A percentile compares a stretch with the other conserved stretches of the same genome.
Evolutionary conservation across 2,888 invertebrate genomes (phyloP).

Genomic region (Ophioninae sp.): DNA sequence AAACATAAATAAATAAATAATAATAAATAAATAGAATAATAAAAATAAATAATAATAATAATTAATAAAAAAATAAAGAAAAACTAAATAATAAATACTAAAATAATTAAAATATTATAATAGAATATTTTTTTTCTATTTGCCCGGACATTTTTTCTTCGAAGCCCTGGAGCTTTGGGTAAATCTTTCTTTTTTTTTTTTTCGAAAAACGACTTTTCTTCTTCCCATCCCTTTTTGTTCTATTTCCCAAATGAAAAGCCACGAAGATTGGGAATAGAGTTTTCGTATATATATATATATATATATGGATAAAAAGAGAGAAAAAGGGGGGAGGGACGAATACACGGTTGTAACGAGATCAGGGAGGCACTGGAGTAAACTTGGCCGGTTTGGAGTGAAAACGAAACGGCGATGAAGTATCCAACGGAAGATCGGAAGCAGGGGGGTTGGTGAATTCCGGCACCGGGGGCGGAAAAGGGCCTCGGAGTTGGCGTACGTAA

Average conservation of each 20-base stretch:
- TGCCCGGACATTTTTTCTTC: background rate
- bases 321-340: background rate
- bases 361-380: slow-evolving; percentile 5
- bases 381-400: slow-evolving; percentile 6
- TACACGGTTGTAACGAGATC: background rate
- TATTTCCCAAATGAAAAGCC: background rate
- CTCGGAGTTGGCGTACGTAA: slow-evolving; percentile 14
- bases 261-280: background rate
- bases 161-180: background rate
- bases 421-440: slow-evolving; percentile 1
- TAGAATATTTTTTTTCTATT: too few species aligned
- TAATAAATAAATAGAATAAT: too few species aligned
- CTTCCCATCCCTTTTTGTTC: background rate
- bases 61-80: too few species aligned
- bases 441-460: background rate
- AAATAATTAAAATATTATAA: too few species aligned
- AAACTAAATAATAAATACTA: too few species aligned
- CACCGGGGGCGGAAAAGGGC: slow-evolving; percentile 8
- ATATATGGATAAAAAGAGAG: too few species aligned
- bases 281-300: background rate
- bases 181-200: slow-evolving; percentile 63
- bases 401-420: background rate
- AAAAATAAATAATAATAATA: too few species aligned
- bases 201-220: slow-evolving; percentile 70
- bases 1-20: too few species aligned